Base-by-base conservation (phyloP, 2,888 invertebrate genomes). In the Melieria omissa region DNA sequence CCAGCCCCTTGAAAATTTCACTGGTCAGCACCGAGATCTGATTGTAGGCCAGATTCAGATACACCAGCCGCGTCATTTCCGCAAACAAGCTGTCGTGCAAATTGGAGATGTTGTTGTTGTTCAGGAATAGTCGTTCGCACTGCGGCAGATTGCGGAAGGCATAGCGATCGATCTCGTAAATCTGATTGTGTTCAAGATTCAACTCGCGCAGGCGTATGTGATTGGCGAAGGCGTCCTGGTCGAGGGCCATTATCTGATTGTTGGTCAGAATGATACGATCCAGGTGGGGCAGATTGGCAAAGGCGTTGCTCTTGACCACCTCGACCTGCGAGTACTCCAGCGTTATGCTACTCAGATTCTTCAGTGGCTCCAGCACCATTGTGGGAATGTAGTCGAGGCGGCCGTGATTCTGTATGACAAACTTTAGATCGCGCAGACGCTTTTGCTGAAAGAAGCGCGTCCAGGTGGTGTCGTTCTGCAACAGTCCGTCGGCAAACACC, bases 71-170 rank as follows among this genome's bases (percentile, higher is more conserved):
- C 68, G 90, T 90, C 83, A 94, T 88, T 77, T 93, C 90, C 78
- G 90, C 89, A 81, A 94, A 96, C 41, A 97, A 93, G 75, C 93
- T 93, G 75, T 96, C 95, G 79, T 95, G 96, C 75, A 97, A 89
- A 49, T 91, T 90, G 74, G 93, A 92, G 78, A 98, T 90, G 83
- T 93, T 93, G 88, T 98, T 98, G 83, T 93, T 93, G 79, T 95
- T 94, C 66, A 98, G 89, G 76, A 91, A 91, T 55, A 98, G 90
- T 75, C 93, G 91, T 79, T 91, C 91, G 76, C 94, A 87, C 70
- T 90, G 89, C 0, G 94, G 94, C 70, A 95, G 84, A 83, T 93
- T 91, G 62, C 91, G 89, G 84, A 95, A 95, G 1, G 92, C 92
- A 79, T 92, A 90, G 66, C 91, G 89, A 79, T 91, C 91, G 69